Conservation (phyloP, 2,888 invertebrate species). For the Pseudococcus jackbeardsleyi region DNA sequence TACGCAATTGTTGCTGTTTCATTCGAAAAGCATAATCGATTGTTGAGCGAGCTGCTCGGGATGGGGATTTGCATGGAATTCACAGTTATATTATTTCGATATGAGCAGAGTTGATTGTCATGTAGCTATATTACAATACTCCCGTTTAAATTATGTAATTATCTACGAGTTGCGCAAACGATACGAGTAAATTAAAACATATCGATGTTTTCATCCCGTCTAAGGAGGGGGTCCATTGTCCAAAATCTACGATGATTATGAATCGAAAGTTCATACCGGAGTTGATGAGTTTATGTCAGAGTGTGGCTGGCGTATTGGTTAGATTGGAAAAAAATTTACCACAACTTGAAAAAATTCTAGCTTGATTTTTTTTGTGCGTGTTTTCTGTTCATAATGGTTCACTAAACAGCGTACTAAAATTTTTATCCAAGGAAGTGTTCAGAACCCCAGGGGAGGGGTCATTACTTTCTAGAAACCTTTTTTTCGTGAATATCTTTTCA, state of each 20-base stretch:
- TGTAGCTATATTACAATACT: slow-evolving; percentile 29
- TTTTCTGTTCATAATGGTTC: no score
- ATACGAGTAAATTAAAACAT: neutral
- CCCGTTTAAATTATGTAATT: slow-evolving; percentile 44
- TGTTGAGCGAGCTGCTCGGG: neutral
- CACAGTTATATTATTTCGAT: neutral
- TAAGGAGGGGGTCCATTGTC: neutral
- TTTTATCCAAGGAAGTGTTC: no score
- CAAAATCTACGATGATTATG: neutral
- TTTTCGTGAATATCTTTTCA: no score
- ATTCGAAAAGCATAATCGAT: slow-evolving; percentile 7
- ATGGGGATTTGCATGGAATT: slow-evolving; percentile 3
- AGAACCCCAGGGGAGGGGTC: no score
- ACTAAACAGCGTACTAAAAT: no score
- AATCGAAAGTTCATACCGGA: neutral
- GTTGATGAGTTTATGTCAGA: neutral
- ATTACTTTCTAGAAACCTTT: no score
- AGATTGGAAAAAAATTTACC: neutral
- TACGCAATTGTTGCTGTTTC: neutral
- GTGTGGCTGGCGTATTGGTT: no score
- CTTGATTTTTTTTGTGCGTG: no score
- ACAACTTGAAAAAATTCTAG: no score
- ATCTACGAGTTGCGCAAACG: neutral
- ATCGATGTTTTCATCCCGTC: neutral
- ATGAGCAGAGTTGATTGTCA: slow-evolving; percentile 6